These are phyloP conservation scores for Cercocebus atys DNA, from an alignment of 2,113 vertebrate genomes.

Conservation along the genomic window DNA sequence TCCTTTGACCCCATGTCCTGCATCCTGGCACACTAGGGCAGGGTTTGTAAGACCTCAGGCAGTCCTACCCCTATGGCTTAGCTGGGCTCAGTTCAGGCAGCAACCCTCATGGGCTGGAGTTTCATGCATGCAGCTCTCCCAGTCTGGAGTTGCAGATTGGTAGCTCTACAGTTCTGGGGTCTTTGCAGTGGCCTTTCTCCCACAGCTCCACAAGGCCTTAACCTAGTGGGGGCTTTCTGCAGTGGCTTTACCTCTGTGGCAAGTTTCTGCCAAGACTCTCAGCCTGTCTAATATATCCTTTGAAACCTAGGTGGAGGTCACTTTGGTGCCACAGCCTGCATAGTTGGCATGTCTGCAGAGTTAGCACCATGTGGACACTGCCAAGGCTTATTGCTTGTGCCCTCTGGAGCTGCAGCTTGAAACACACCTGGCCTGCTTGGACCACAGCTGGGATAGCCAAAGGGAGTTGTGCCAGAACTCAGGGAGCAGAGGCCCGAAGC, in stretches of 20 bases:
- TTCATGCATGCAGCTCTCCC: not conserved
- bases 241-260: not conserved
- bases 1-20: not conserved
- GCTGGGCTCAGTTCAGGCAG: not conserved
- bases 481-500: not conserved
- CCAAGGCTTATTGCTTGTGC: not conserved
- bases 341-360: not conserved
- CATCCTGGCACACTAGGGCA: not conserved
- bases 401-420: not conserved
- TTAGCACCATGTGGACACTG: not conserved
- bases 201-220: not conserved
- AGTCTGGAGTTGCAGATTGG: not conserved
- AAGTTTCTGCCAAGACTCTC: not conserved
- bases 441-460: not conserved
- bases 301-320: not conserved
- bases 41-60: not conserved
- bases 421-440: not conserved
- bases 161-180: not conserved
- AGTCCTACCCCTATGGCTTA: not conserved
- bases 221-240: not conserved
- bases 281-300: not conserved
- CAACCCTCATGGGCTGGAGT: not conserved
- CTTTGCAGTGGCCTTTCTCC: not conserved
- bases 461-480: not conserved
- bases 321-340: not conserved